Evolutionary conservation across 1,140 invertebrate species (phyloP).

Genomic region (Bombus picipes): DNA sequence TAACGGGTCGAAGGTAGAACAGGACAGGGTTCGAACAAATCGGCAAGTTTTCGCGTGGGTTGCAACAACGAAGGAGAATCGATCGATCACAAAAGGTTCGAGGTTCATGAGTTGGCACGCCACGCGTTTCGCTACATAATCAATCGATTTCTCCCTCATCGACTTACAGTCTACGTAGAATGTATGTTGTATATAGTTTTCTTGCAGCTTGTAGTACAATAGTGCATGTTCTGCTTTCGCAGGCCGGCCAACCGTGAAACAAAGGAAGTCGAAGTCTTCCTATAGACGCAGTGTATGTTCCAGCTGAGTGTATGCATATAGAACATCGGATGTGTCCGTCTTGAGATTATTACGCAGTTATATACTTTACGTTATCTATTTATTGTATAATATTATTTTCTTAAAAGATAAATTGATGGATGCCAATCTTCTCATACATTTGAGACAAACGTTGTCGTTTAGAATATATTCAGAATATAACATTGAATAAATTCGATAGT

Average conservation of each 20-base stretch:
- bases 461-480: too few species aligned
- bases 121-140: conserved; percentile 49
- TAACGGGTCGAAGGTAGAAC: background rate
- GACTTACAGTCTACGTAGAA: conserved; percentile 51
- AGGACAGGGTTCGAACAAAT: conserved; percentile 8
- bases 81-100: conserved; percentile 53
- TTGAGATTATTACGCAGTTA: background rate
- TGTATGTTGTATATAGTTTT: conserved; percentile 18
- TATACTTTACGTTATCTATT: background rate
- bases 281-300: conserved; percentile 37
- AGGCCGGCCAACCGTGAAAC: conserved; percentile 59
- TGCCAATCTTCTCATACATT: too few species aligned
- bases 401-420: too few species aligned
- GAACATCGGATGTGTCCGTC: background rate
- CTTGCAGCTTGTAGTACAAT: conserved; percentile 55
- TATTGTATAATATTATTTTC: background rate
- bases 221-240: conserved; percentile 58
- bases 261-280: conserved; percentile 63
- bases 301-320: background rate
- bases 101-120: conserved; percentile 18
- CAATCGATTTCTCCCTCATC: conserved; percentile 52
- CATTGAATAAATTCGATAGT: too few species aligned
- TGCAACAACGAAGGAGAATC: conserved; percentile 44
- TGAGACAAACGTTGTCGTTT: too few species aligned
- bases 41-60: conserved; percentile 39